These are phyloP conservation scores for Smittia aterrima DNA, from an alignment of 2,888 invertebrate species.

Conservation along the genomic window DNA sequence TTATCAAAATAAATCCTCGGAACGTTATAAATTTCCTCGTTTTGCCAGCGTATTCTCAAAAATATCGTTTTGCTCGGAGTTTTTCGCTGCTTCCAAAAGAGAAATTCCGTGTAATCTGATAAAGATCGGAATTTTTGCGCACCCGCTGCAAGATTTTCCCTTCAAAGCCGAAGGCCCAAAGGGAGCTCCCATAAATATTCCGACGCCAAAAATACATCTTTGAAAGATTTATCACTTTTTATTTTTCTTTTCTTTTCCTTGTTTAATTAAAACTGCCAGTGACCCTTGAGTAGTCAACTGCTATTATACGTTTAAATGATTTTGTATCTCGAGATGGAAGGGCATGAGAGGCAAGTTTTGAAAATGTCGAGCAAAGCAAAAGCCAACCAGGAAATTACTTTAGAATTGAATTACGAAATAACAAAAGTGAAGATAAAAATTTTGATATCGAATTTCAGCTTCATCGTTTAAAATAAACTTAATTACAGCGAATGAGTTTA, in stretches of 20 bases:
- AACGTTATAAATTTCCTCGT: not conserved
- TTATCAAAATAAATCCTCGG: constrained; percentile 24
- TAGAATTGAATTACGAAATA: constrained; percentile 31
- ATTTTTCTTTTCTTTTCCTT: not conserved
- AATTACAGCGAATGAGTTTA: constrained; percentile 29
- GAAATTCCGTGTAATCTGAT: constrained; percentile 23
- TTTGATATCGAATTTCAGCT: constrained; percentile 32
- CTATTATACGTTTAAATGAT: not conserved
- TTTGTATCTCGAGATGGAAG: constrained; percentile 8
- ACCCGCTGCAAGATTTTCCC: not conserved
- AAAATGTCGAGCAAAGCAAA: not conserved
- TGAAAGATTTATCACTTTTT: constrained; percentile 37
- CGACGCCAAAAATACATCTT: not conserved
- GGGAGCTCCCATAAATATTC: constrained; percentile 19
- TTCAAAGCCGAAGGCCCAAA: not conserved
- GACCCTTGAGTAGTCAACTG: constrained; percentile 14
- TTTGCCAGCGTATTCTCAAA: constrained; percentile 4
- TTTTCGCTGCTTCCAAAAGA: not conserved
- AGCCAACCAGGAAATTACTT: constrained; percentile 36
- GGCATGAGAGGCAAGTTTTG: not conserved
- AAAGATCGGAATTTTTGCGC: constrained; percentile 38
- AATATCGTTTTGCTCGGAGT: constrained; percentile 15
- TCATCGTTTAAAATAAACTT: constrained; percentile 29
- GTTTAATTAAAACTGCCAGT: constrained; percentile 31
- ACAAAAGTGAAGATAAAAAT: not conserved